Evolutionary conservation across 2,888 invertebrate species (phyloP), one percentile per base, ranked within the genome.

Genomic region (Lasioglossum figueresi): DNA sequence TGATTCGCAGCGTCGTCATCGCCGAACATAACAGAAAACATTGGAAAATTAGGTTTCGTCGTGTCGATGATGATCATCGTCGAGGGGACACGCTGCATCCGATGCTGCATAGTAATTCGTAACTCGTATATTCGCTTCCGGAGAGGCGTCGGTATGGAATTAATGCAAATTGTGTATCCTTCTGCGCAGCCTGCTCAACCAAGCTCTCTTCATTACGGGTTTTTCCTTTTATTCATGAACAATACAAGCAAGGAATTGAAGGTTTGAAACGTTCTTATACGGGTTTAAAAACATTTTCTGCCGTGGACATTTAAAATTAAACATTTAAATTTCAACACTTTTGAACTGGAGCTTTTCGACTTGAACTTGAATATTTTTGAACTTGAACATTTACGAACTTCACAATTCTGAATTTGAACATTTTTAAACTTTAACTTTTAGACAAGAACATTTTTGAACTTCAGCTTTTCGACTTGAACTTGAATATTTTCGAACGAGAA

Each of bases 1-100:
- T 76, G 74, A 79, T 85, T 87, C 82, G 77, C 78, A 37, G 73
- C 75, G 73, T 63, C 88, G 90, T 91, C 91, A 91, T 86, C 91
- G 86, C 84, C 75, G 83, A 80, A 86, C 84, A 87, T 89, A 91
- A 88, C 81, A 79, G 74, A 23, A 63, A 71, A 59, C 56, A 45
- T 59, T 40, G 70, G 40, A 70, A 70, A 70, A 40, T 70, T 70
- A 40, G 40, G 70, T 40, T 70, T n/a, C 37, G 66, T 68, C 37
- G 68, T 40, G 70, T 23, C 66, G 66, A 68, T 37, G 66, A 68
- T 10, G 66, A 68, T 68, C 37, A 23, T 37, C 66, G 12, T 68
- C 66, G 12, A 68, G 66, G 66, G 66, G 66, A 68, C 37, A 12
- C n/a, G 70, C n/a, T n/a, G 70, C 70, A n/a, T 70, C 70, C 70